A percentile compares a stretch with the other conserved stretches of the same genome.
Evolutionary conservation across 2,797 vertebrate genomes (phyloP).

Genomic region (Phyllotis vaccarum): DNA sequence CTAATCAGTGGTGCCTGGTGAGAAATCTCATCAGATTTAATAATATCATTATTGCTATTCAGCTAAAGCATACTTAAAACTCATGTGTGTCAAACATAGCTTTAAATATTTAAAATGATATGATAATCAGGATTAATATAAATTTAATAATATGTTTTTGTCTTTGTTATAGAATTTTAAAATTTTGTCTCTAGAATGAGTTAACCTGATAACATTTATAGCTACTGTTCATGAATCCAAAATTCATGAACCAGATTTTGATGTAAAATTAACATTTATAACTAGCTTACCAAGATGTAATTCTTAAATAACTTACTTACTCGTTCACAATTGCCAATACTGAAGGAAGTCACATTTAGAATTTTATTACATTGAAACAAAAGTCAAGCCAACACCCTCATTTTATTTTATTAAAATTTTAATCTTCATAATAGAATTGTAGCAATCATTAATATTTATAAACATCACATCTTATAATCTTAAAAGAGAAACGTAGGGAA

Average conservation of each 20-base stretch:
- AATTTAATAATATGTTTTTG: background rate
- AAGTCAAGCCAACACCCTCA: background rate
- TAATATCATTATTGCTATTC: background rate
- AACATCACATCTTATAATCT: background rate
- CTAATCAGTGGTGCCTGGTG: background rate
- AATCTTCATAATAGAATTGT: slow-evolving; percentile 13
- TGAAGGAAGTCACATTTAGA: background rate
- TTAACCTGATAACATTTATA: background rate
- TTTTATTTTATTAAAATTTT: background rate
- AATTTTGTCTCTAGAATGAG: background rate
- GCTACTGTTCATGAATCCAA: background rate
- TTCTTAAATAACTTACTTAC: slow-evolving; percentile 40
- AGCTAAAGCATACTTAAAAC: background rate
- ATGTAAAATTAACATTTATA: slow-evolving; percentile 3
- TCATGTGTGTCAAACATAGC: background rate
- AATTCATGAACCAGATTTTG: background rate
- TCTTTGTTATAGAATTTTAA: background rate
- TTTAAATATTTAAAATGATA: background rate
- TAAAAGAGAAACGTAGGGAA: background rate
- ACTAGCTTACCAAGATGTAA: background rate
- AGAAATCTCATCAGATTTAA: background rate
- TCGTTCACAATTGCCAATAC: slow-evolving; percentile 27
- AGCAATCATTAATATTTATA: background rate
- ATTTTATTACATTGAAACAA: background rate
- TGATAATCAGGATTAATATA: background rate